Percentiles rank a stretch among this genome's conserved stretches.
These are phyloP conservation scores for Pherbina coryleti DNA, from an alignment of 2,888 invertebrate species.

Conservation along the genomic window DNA sequence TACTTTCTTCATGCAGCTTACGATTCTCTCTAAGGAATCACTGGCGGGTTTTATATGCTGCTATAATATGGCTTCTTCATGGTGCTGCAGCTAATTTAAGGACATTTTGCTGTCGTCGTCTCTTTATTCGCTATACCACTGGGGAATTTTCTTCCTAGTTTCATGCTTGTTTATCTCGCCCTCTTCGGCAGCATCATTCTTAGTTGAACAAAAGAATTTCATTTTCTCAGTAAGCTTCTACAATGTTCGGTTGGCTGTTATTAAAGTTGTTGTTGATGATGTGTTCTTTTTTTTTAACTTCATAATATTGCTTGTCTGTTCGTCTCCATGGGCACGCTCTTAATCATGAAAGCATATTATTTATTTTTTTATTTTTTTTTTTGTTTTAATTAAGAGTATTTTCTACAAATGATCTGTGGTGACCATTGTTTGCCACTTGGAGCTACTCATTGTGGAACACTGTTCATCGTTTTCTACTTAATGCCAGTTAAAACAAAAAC, in stretches of 20 bases:
- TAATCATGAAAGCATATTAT: slow-evolving; percentile 18
- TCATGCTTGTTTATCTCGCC: not conserved
- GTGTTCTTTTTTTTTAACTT: not conserved
- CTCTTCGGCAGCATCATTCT: not conserved
- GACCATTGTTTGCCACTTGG: slow-evolving; percentile 20
- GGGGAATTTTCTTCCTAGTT: not conserved
- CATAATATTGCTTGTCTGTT: no score
- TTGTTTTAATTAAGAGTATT: slow-evolving; percentile 34
- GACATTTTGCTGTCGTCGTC: not conserved
- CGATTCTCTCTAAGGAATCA: not conserved
- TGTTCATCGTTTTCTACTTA: not conserved
- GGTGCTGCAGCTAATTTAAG: not conserved
- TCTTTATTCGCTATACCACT: not conserved
- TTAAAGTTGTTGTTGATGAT: not conserved
- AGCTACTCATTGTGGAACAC: no score
- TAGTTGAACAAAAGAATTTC: slow-evolving; percentile 34
- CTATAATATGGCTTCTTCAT: not conserved
- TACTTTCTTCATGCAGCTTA: not conserved
- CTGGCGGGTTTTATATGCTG: not conserved
- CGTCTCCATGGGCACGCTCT: slow-evolving; percentile 4
- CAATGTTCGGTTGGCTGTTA: not conserved
- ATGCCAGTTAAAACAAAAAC: no score
- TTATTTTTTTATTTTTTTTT: not conserved
- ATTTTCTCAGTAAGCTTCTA: slow-evolving; percentile 31
- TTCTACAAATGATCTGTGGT: slow-evolving; percentile 15